phyloP scores from a whole-genome alignment of 2,797 vertebrate species.

The Perodicticus potto region DNA sequence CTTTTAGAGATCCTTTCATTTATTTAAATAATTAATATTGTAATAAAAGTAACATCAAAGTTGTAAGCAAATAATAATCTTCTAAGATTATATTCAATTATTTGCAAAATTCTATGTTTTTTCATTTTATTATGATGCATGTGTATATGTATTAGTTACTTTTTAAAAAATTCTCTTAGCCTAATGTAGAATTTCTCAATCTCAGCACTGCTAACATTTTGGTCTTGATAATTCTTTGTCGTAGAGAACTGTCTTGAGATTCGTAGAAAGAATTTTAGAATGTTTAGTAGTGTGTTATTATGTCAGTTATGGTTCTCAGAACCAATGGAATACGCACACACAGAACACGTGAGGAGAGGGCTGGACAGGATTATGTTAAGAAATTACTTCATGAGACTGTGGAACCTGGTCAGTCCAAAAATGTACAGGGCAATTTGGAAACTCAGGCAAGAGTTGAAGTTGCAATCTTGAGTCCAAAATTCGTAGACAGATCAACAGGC shows the following conservation, averaged over 20 bases:
- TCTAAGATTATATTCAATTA: background rate
- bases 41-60: constrained; percentile 45
- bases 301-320: background rate
- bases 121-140: background rate
- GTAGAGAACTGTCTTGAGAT: background rate
- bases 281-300: background rate
- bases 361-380: background rate
- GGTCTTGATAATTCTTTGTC: background rate
- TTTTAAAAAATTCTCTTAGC: background rate
- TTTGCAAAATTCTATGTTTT: background rate
- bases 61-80: background rate
- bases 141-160: background rate
- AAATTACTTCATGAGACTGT: background rate
- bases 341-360: background rate
- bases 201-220: background rate
- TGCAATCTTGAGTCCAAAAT: background rate
- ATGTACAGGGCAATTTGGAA: background rate
- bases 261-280: background rate
- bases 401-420: background rate
- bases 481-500: background rate
- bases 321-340: background rate
- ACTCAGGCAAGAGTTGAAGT: background rate
- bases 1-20: background rate
- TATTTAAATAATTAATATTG: background rate
- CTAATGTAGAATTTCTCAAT: background rate